Base-by-base conservation (phyloP, 2,888 invertebrate species). In the Malthinus flaveolus region DNA sequence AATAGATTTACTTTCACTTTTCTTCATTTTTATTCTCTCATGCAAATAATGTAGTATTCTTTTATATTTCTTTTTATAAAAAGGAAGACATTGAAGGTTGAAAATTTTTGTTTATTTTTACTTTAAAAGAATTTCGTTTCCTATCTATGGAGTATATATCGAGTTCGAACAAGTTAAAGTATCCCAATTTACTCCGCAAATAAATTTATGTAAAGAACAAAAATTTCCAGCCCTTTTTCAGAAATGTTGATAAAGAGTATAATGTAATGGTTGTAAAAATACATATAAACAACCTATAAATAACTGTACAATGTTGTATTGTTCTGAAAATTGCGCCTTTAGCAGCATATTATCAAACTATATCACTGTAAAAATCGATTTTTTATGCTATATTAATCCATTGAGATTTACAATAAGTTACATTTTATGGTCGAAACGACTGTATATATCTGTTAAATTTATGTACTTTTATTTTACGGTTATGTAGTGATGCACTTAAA, bases 21-120 rank as follows among this genome's bases (percentile, higher is more conserved):
- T 23, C 23, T 23, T 42, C 35, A 44, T 44, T 44, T 45, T 34
- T 42, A 51, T 44, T 34, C 51, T 32, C 51, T 15, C 23, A 42
- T 44, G 44, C 51, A 51, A 42, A 51, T 44, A 44, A 44, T 34
- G 34, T 44, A 15, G 33, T 45, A 51, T 51, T 45, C 51, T 33
- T 42, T 23, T 48, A 35, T 44, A 44, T 44, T 33, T 51, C 44
- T 51, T 15, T 44, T 34, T 34, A 15, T 34, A 34, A 51, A 51
- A 51, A 42, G 51, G 44, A 51, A 23, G 5, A 51, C 51, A 51
- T 51, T 44, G 44, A 34, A 51, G 51, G 51, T 51, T 51, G 51
- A 44, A 42, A 51, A 51, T 42, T 51, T 44, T 51, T 44, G 51
- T 51, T 51, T 51, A 51, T 51, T 51, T 23, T 51, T 51, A 51